Conservation (phyloP, 2,888 invertebrate genomes). For the Lithophane semibrunnea region DNA sequence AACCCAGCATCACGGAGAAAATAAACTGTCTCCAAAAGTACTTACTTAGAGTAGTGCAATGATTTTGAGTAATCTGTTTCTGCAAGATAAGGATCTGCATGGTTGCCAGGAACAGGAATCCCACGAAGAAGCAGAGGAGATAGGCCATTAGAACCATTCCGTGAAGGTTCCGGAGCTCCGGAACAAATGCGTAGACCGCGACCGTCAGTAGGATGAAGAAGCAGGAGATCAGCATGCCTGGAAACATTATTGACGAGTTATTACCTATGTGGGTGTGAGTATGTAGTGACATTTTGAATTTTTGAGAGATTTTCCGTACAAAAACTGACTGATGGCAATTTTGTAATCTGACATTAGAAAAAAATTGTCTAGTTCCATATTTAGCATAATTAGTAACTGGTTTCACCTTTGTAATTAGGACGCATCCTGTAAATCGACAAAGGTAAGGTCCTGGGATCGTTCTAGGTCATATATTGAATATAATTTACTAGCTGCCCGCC, state of each 20-base stretch:
- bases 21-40: conserved; percentile 39
- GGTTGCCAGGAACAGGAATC: conserved; percentile 91
- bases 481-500: no score
- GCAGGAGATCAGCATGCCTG: conserved; percentile 94
- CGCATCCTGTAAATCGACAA: neutral
- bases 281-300: neutral
- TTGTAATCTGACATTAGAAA: neutral
- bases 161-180: conserved; percentile 93
- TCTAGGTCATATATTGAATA: neutral
- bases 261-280: neutral
- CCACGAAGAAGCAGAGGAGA: conserved; percentile 91
- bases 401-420: neutral
- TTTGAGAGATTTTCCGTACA: no score
- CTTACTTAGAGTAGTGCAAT: conserved; percentile 77
- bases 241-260: conserved; percentile 7
- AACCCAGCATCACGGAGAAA: neutral
- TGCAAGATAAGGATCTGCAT: conserved; percentile 83
- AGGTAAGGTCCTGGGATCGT: neutral
- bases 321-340: no score
- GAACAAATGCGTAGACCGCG: conserved; percentile 92
- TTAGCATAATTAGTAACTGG: neutral
- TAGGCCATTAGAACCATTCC: conserved; percentile 94
- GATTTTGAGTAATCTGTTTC: conserved; percentile 62
- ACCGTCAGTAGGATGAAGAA: conserved; percentile 94
- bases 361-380: neutral